Base-by-base conservation (phyloP, 2,113 vertebrate species). In the Synodontis membranacea region DNA sequence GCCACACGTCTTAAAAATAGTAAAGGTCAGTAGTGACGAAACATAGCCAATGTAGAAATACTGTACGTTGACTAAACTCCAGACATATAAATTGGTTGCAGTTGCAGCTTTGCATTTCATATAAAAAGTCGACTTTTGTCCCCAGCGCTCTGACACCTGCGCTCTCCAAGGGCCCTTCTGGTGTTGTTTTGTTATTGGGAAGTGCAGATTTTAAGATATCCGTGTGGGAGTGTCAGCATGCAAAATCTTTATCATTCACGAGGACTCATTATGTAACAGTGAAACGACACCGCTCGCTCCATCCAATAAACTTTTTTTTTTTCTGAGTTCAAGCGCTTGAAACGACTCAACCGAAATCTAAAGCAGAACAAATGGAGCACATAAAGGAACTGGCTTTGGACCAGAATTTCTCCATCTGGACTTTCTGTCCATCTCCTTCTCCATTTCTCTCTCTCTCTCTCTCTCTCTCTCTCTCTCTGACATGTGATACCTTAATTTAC, bases 381-480 rank as follows among this genome's bases (percentile, higher is more conserved):
- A 44, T 1, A 25, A 15, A 42, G 37, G 39, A 42, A 44, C 68
- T 72, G 68, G 68, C 39, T 28, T 44, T 12, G 23, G 70, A 44
- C 70, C 70, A 74, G 39, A 23, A 74, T 76, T 76, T n/a, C 44
- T 76, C 74, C 44, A 62, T 76, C 46, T 76, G 37, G 9, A 31
- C 44, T 79, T 10, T 78, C 76, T 66, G 39, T 68, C 21, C 44
- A 31, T 74, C 75, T 37, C 42, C 58, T 48, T 81, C 52, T 85
- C 31, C 28, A 25, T 62, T 8, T 44, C 17, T 44, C 83, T 80
- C 48, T n/a, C 72, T 54, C 42, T 68, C 62, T 84, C 82, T 48
- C 42, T 83, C 82, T 34, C 58, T 83, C 37, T 7, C 31, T 34
- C 64, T 37, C 34, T 44, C n/a, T 60, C 42, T 28, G 3, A 7